Evolutionary conservation across 2,888 invertebrate species (phyloP), one percentile per base, ranked within the genome.

Genomic region (Xanthostigma xanthostigma): DNA sequence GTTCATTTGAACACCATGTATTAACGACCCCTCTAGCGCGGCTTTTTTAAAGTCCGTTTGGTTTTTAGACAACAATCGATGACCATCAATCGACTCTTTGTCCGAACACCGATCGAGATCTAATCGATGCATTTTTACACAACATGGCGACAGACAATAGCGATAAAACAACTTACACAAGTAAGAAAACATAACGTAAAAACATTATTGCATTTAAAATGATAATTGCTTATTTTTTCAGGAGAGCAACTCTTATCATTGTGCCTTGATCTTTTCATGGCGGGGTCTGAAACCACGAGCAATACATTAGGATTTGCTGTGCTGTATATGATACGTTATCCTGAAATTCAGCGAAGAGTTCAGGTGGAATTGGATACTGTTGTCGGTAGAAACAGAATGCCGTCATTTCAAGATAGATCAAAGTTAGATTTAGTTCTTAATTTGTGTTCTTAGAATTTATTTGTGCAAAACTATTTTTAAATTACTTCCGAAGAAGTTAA

Each of bases 201-300:
- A n/a, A n/a, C n/a, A n/a, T n/a, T 17, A 4, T 17, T 17, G 4
- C 17, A 17, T 17, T 17, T 17, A 4, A 17, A 17, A 4, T 17
- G 17, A 17, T 12, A 10, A 13, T 9, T 12, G 17, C 9, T 42
- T 37, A 27, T 39, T 5, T 9, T 48, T 60, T 43, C 52, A 62
- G 65, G 64, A 50, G 62, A 67, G 45, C 67, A 68, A 54, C 51
- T 68, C 11, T 56, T 66, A 49, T 61, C 65, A 1, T 39, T 81
- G 2, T 80, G 81, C 56, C 60, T 80, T 56, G 83, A 84, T 57
- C 64, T 84, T 49, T 74, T 84, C 33, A 74, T 82, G 66, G 83
- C 81, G 8, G 83, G 83, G 1, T 73, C 78, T 45, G 81, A 84
- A 62, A 84, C 83, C 0, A 81, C 81, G 1, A 76, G 75, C 53